Base-by-base conservation (phyloP, 2,888 invertebrate genomes). In the Crossocerus cetratus region DNA sequence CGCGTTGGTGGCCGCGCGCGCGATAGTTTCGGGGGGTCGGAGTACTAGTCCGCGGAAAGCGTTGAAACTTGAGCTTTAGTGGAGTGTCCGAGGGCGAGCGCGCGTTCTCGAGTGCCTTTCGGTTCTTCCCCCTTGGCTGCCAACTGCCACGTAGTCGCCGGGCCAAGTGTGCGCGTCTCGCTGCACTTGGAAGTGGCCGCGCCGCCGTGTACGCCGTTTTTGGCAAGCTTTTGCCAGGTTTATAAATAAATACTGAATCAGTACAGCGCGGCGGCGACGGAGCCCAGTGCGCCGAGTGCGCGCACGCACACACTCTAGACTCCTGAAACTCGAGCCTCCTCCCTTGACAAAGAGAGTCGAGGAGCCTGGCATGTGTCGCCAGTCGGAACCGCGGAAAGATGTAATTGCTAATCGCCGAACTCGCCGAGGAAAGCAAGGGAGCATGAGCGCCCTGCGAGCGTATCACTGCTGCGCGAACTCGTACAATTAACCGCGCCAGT, bases 241-340 rank as follows among this genome's bases (percentile, higher is more conserved):
- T 88, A 87, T 88, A 88, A 88, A 88, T 87, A 88, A 88, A 84
- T 86, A 84, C 83, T 86, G 87, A 87, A 84, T 88, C 88, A 86
- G 87, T 86, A 86, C 84, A 85, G 82, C 78, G 82, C 75, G 57
- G 72, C 69, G 63, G 57, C 63, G 71, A 23, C 59, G 1, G 49
- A 4, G 5, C 5, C 49, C n/a, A n/a, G 18, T 32, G 32, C 32
- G 11, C 32, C 8, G 32, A 32, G 32, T 32, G 32, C 32, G 32
- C 32, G 32, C 32, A 32, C 23, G 23, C 23, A 45, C 49, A 49
- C 55, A 65, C 65, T 66, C 2, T 8, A 11, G 65, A 49, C 73
- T 64, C 65, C 74, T 84, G 86, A 87, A 87, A 87, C 77, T 80
- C 78, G 85, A 87, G 82, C 81, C 73, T 59, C 76, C 65, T 72